A percentile compares a stretch with the other conserved stretches of the same genome.
Conservation (phyloP, 2,797 vertebrate genomes). For the Chrysocyon brachyurus region DNA sequence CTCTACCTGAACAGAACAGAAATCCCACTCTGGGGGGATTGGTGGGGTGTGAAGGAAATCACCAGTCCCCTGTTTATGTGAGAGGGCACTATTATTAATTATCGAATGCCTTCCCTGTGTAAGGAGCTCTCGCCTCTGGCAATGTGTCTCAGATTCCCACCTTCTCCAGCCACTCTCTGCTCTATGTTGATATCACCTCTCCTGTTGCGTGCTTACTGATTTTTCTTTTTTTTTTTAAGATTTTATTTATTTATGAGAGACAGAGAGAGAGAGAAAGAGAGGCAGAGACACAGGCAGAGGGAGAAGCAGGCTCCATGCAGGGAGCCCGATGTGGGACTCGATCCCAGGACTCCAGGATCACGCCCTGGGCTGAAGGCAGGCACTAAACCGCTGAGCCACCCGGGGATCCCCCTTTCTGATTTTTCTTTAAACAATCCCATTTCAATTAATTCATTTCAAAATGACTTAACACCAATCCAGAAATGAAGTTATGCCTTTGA, state of each 20-base stretch:
- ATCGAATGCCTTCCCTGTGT: accelerated
- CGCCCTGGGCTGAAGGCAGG: too few species aligned
- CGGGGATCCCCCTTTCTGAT: background rate
- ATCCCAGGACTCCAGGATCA: too few species aligned
- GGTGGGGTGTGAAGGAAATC: background rate
- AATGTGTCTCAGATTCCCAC: background rate
- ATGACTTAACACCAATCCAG: background rate
- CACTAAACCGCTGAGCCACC: too few species aligned
- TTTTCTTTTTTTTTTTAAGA: background rate
- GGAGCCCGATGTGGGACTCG: too few species aligned
- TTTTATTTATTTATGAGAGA: too few species aligned
- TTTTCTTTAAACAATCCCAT: background rate
- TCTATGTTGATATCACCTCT: accelerated
- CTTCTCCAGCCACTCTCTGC: background rate
- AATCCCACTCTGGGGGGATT: accelerated
- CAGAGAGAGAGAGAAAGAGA: too few species aligned
- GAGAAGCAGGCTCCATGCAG: too few species aligned
- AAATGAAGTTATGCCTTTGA: background rate
- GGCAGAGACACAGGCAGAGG: too few species aligned
- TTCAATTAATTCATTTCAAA: constrained; percentile 13
- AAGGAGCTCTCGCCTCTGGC: background rate
- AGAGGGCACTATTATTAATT: background rate
- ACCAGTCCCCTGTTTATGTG: background rate
- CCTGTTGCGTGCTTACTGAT: background rate
- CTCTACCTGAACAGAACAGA: background rate